These are phyloP conservation scores for Astyanax mexicanus DNA, from an alignment of 2,797 vertebrate genomes.

Conservation along the genomic window DNA sequence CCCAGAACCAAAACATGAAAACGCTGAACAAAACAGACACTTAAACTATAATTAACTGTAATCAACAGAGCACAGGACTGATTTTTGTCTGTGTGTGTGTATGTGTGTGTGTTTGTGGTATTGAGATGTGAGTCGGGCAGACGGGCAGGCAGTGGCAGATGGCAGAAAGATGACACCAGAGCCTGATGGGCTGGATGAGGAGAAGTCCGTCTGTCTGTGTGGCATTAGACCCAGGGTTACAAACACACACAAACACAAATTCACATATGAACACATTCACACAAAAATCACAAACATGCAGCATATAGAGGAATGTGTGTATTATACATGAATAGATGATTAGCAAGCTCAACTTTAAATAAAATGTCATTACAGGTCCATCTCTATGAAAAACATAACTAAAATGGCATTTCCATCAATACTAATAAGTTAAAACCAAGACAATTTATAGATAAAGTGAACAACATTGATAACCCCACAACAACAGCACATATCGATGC, in stretches of 20 bases:
- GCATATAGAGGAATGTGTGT: background rate
- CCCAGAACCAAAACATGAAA: background rate
- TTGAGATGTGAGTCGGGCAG: conserved; percentile 53
- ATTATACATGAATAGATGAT: background rate
- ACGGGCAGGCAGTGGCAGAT: conserved; percentile 75
- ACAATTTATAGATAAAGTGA: too few relatives aligned
- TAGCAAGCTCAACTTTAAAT: background rate
- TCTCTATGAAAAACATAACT: too few relatives aligned
- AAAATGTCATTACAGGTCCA: background rate
- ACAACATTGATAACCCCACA: too few relatives aligned
- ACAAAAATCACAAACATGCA: background rate
- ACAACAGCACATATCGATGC: too few relatives aligned
- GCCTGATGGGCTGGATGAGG: conserved; percentile 73
- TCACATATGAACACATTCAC: conserved; percentile 18
- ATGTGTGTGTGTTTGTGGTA: conserved; percentile 40
- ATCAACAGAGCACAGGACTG: conserved; percentile 16
- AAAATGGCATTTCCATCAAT: too few relatives aligned
- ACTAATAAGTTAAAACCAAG: too few relatives aligned
- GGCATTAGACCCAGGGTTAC: conserved; percentile 58
- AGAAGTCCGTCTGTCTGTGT: conserved; percentile 70
- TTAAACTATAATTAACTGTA: conserved; percentile 10
- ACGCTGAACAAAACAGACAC: background rate
- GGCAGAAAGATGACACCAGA: conserved; percentile 80
- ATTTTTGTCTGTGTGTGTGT: conserved; percentile 32
- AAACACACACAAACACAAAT: conserved; percentile 54